Percentiles rank a stretch among this genome's conserved stretches.
These are phyloP conservation scores for Coranthus polyacanthus DNA, from an alignment of 2,797 vertebrate species.

Conservation along the genomic window DNA sequence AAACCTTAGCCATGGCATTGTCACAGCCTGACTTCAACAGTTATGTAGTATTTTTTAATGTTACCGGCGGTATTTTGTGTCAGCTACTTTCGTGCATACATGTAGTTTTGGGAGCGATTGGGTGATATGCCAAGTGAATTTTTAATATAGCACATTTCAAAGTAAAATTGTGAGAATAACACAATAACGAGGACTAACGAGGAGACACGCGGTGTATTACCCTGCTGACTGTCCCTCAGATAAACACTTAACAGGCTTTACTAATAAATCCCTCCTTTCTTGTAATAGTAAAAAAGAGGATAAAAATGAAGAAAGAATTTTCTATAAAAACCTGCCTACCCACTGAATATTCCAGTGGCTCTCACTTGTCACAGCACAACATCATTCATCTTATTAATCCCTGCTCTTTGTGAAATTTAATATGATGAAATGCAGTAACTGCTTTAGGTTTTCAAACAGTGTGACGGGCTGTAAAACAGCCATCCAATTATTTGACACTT, in stretches of 20 bases:
- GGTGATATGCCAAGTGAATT: too few species aligned
- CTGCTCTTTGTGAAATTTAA: conserved; percentile 27
- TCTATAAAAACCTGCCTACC: too few species aligned
- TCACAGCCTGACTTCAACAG: too few species aligned
- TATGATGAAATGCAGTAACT: conserved; percentile 13
- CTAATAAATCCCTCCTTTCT: conserved; percentile 29
- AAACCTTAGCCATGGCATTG: too few species aligned
- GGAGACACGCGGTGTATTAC: too few species aligned
- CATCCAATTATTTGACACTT: conserved; percentile 22
- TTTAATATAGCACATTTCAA: too few species aligned
- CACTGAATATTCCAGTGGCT: conserved; percentile 26
- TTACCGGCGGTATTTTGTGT: too few species aligned
- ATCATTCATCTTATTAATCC: conserved; percentile 26
- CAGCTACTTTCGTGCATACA: too few species aligned
- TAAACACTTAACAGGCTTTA: neutral
- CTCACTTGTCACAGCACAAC: conserved; percentile 22
- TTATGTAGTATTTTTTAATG: too few species aligned
- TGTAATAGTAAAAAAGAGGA: conserved; percentile 24
- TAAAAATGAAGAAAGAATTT: conserved; percentile 31
- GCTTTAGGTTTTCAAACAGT: conserved; percentile 9
- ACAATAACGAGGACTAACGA: too few species aligned
- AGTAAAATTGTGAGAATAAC: too few species aligned
- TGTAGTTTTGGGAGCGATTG: too few species aligned
- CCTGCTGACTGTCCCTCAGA: conserved; percentile 3
- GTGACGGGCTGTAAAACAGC: conserved; percentile 29